Evolutionary conservation across 2,888 invertebrate genomes (phyloP).

Genomic region (Andrena chrysosceles): DNA sequence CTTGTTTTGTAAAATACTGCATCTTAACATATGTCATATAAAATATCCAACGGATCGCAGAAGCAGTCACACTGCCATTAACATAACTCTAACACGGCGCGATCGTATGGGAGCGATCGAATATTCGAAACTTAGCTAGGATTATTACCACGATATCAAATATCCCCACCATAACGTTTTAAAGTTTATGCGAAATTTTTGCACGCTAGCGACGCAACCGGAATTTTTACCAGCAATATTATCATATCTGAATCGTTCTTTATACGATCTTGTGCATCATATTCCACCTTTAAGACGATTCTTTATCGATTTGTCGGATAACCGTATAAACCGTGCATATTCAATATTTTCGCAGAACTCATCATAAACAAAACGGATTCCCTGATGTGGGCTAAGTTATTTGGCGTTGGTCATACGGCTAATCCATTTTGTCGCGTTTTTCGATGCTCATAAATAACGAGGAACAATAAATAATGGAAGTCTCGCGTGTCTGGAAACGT

Average conservation of each 20-base stretch:
- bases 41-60: neutral
- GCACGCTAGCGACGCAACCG: conserved; percentile 19
- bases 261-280: conserved; percentile 18
- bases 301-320: conserved; percentile 31
- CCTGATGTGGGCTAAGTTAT: conserved; percentile 3
- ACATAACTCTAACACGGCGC: conserved; percentile 13
- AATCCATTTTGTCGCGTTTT: conserved; percentile 18
- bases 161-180: conserved; percentile 31
- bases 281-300: conserved; percentile 11
- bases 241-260: conserved; percentile 32
- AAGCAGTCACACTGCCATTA: neutral
- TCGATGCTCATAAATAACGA: conserved; percentile 14
- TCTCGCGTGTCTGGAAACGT: conserved; percentile 9
- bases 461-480: conserved; percentile 33
- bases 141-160: conserved; percentile 39
- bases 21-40: conserved; percentile 1
- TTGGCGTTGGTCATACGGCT: conserved; percentile 1
- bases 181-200: conserved; percentile 38
- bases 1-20: neutral
- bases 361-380: neutral
- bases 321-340: conserved; percentile 16
- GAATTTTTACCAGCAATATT: conserved; percentile 56
- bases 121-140: conserved; percentile 30
- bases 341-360: conserved; percentile 8
- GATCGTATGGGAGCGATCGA: conserved; percentile 11